phyloP scores from a whole-genome alignment of 2,797 vertebrate species.

The Trachops cirrhosus region DNA sequence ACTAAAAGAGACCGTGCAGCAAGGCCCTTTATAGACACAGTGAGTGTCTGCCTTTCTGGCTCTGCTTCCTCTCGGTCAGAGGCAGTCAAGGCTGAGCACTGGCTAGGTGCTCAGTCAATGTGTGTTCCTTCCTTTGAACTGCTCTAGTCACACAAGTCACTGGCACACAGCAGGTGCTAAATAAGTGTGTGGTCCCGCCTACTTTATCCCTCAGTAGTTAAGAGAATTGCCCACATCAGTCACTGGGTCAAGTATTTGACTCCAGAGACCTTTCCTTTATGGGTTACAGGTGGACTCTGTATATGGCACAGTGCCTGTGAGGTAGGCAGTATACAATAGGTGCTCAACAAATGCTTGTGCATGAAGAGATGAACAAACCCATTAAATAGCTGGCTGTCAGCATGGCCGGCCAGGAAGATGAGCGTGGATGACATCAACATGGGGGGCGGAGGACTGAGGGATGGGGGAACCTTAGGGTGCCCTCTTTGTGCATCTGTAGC shows the following conservation, averaged over 20 bases:
- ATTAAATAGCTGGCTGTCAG: background rate
- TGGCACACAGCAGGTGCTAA: background rate
- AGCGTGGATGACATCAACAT: rapidly evolving
- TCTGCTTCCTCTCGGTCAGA: background rate
- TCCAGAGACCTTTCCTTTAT: background rate
- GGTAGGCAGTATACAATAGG: background rate
- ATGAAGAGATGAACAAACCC: background rate
- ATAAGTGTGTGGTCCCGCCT: background rate
- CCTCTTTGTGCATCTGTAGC: background rate
- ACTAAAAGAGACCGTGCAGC: background rate
- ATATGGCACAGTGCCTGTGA: background rate
- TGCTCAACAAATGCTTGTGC: background rate
- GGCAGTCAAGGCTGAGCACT: background rate
- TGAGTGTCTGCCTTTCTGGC: background rate
- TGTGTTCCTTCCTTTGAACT: background rate
- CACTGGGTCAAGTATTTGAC: background rate
- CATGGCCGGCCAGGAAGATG: background rate
- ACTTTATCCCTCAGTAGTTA: background rate
- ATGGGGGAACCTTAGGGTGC: background rate
- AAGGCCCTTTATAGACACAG: background rate
- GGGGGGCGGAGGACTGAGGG: background rate
- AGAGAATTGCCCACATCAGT: background rate
- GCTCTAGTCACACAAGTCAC: background rate
- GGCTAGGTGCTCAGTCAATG: background rate
- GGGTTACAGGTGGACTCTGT: background rate